Evolutionary conservation across 2,797 vertebrate genomes (phyloP), one percentile per base, ranked within the genome.

Genomic region (Gila robusta): DNA sequence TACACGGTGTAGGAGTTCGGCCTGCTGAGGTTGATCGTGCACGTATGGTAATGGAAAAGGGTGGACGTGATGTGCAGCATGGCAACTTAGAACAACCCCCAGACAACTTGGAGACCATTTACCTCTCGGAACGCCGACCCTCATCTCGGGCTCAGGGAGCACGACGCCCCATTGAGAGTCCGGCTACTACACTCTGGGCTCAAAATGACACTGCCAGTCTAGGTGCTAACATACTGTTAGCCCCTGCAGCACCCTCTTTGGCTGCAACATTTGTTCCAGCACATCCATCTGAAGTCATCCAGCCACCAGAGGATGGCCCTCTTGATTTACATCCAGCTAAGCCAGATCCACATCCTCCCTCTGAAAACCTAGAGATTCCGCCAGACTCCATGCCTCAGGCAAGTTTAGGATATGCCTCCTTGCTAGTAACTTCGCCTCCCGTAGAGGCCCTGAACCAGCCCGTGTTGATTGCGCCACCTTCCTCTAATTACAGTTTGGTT

Each of bases 1-100:
- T 98, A 5, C 97, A 98, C 4, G 90, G 95, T 0, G 94, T 98
- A 12, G 97, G 97, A 4, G 92, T 98, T 49, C 97, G 96, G 85
- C 96, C 96, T 9, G 85, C 93, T 7, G 98, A 98, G 91, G 93
- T 96, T 0, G 98, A 99, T 88, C 95, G 95, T 11, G 97, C 98
- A 6, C 98, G 97, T 73, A 91, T 99, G 95, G 96, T 97, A 2
- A 96, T 91, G 3, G 98, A 99, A 90, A 96, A 95, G n/a, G 86
- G 77, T 39, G 90, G 87, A 12, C 86, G 94, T 0, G 95, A 96
- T 37, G 87, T 93, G 0, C 91, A 95, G 1, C 94, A 96, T 0
- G 98, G 98, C 17, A 99, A 99, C 87, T 92, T 99, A 44, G 98
- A 99, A 89, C 98, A 97, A 85, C 98, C 98, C 0, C 98, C 98